Base-by-base conservation (phyloP, 2,797 vertebrate species). In the Choloepus didactylus region DNA sequence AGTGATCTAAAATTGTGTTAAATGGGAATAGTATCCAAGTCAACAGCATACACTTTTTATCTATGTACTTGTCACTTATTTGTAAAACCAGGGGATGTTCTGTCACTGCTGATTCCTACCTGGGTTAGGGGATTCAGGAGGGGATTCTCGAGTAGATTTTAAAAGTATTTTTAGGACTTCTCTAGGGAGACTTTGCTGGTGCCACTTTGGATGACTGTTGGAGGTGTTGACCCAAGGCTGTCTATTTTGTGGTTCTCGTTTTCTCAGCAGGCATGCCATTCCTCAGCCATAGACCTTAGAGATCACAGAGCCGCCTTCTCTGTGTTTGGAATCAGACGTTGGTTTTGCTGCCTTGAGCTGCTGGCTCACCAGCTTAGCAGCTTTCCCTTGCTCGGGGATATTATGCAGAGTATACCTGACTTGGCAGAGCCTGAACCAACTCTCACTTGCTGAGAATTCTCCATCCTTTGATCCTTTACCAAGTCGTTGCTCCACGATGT, bases 401-500 rank as follows among this genome's bases (percentile, higher is more conserved):
- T 56, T 62, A 46, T 87, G 41, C 56, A 89, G 80, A 94, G 70
- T 80, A 64, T 95, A 69, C 44, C 59, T 80, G 73, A 72, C 54
- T 81, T 51, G 62, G 73, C 70, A 92, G 75, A 76, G 70, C 21
- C 76, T 41, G 64, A 89, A 79, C 56, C 62, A 82, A 86, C 15
- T 49, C 38, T 83, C 66, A 25, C 89, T 92, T 72, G 38, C 54
- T 60, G 76, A 93, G 75, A 92, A 91, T 84, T 92, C 21, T 89
- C 83, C 62, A 76, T 87, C 54, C 72, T 97, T 96, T 96, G 91
- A 97, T 97, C 86, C 76, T 93, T 92, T 92, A 54, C 79, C 80
- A 19, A 83, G 64, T 41, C 93, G 51, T 81, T 81, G 62, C 83
- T 96, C 95, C 92, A 95, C 38, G 29, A 69, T 69, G 70, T 97